Base-by-base conservation (phyloP, 2,888 invertebrate species). In the Antitype chi region DNA sequence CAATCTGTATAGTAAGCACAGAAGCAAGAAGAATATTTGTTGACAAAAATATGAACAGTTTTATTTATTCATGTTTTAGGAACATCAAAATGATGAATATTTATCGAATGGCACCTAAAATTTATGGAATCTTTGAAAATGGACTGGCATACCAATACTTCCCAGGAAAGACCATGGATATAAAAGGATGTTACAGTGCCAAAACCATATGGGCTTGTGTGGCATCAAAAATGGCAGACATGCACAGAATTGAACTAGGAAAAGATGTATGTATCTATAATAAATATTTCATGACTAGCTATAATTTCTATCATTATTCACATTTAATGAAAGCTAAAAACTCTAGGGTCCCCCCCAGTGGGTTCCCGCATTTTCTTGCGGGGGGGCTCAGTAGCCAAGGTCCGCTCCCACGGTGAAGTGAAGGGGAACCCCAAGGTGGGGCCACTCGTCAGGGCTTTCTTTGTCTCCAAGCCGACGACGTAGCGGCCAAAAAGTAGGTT, bases 81-180 rank as follows among this genome's bases (percentile, higher is more conserved):
- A 96, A 96, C 82, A 96, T 96, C 75, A 95, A 95, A 89, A 92
- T 91, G 53, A 89, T 96, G 9, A 95, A 99, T 92, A 97, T 97
- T 80, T 97, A 97, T 87, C 98, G 98, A 28, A 97, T 98, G 89
- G 99, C 99, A 64, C 98, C 99, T 71, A 97, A 98, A 68, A 96
- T 99, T 66, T 99, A 98, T 96, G 99, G 98, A 69, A 98, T 98
- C 67, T 99, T 99, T 95, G 97, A 98, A 88, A 99, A 99, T 97
- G 99, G 99, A 20, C 97, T 99, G 85, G 98, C 98, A 60, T 99
- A 99, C 94, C 98, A 99, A 93, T 99, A 97, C 93, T 97, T 98
- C 84, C 98, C 98, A 84, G 99, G 99, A 66, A 97, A 97, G 79
- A 98, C 98, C n/a, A 94, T 99, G 32, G 98, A 97, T 81, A 94